Base-by-base conservation (phyloP, 2,888 invertebrate species). In the Cantharis rustica region DNA sequence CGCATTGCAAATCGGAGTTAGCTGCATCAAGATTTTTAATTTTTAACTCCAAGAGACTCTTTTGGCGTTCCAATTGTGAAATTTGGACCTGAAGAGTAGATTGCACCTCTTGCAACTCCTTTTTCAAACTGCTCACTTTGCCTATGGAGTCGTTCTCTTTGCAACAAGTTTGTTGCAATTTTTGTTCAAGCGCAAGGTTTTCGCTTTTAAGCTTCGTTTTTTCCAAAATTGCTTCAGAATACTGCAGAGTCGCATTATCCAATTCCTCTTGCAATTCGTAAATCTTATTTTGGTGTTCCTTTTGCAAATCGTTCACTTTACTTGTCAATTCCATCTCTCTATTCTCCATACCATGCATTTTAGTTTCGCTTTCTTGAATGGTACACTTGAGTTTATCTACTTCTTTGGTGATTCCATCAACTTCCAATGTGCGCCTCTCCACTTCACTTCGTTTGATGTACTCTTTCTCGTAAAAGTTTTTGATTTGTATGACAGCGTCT, bases 141-240 rank as follows among this genome's bases (percentile, higher is more conserved):
- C 83, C 88, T 84, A 84, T 86, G 75, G 90, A 86, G 68, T 88
- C 88, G 15, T 85, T 85, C 79, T 89, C 90, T 76, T 91, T 90
- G 75, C 90, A 90, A 75, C 90, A 89, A 10, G 91, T 87, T 79
- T 91, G 91, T 81, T 91, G 90, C 11, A 93, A 83, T 83, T 93
- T 91, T 81, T 91, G 90, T 85, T 95, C 94, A 27, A 94, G 85
- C 17, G 90, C 90, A 23, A 93, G 84, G 80, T 93, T 92, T 68
- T 95, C 95, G 80, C 94, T 94, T 73, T 92, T 91, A 2, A 94
- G 90, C 80, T 93, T 92, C 0, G 94, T 93, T 82, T 95, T 91
- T 82, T 95, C 95, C 61, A 94, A 88, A 0, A 94, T 91, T 0
- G 92, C 92, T 84, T 94, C 93, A 0, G 95, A 95, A 16, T 93